Evolutionary conservation across 2,888 invertebrate genomes (phyloP).

Genomic region (Formica aserva): DNA sequence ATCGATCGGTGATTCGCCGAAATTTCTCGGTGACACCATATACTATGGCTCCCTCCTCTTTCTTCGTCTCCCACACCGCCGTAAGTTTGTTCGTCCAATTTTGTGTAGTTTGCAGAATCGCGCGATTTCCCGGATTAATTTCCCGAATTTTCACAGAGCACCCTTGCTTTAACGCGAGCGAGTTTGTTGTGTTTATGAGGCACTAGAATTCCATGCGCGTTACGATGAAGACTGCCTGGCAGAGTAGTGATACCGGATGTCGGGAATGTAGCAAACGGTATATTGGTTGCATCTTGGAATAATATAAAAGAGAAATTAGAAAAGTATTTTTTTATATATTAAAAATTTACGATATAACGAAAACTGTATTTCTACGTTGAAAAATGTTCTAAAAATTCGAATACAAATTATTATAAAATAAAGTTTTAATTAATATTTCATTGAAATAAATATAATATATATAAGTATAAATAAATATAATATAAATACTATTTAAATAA

Average conservation of each 20-base stretch:
- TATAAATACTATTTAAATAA: not conserved
- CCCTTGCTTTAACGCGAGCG: slow-evolving; percentile 18
- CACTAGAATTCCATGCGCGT: slow-evolving; percentile 13
- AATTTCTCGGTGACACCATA: slow-evolving; percentile 63
- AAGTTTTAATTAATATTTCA: too few relatives aligned
- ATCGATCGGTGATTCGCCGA: slow-evolving; percentile 69
- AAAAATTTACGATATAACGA: not conserved
- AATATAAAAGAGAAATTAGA: not conserved
- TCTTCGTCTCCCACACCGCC: not conserved
- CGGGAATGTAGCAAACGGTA: not conserved
- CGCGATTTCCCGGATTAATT: slow-evolving; percentile 42
- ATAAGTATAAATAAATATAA: too few relatives aligned
- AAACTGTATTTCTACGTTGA: not conserved
- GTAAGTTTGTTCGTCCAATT: slow-evolving; percentile 35
- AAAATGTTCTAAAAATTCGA: not conserved
- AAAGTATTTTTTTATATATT: not conserved
- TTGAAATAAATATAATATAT: too few relatives aligned
- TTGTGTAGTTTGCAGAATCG: slow-evolving; percentile 49
- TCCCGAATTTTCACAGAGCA: slow-evolving; percentile 27
- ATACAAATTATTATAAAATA: not conserved
- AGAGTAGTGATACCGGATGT: slow-evolving; percentile 16
- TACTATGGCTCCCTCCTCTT: slow-evolving; percentile 15
- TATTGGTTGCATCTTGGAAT: not conserved
- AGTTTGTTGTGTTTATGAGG: slow-evolving; percentile 32
- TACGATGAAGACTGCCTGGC: slow-evolving; percentile 17